Evolutionary conservation across 2,888 invertebrate species (phyloP).

Genomic region (Dione juno): DNA sequence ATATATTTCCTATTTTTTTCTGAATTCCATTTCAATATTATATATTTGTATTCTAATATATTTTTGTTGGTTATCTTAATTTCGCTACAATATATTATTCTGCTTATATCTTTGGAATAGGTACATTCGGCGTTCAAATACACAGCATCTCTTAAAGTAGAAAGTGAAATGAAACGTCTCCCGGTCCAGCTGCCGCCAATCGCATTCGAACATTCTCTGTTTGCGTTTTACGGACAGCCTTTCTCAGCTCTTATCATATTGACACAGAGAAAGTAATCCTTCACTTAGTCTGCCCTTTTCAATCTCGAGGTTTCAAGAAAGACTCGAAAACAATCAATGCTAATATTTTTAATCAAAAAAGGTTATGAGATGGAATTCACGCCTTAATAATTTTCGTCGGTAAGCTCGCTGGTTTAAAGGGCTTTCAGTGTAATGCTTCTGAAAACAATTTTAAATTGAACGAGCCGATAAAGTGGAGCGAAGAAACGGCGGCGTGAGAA

Average conservation of each 20-base stretch:
- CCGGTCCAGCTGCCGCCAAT: conserved; percentile 60
- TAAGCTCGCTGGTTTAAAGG: conserved; percentile 27
- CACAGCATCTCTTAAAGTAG: conserved; percentile 50
- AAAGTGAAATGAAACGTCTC: conserved; percentile 49
- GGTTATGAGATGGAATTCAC: conserved; percentile 29
- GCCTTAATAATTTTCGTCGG: conserved; percentile 26
- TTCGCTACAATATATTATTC: neutral
- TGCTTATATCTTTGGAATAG: too few species aligned
- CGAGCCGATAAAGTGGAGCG: conserved; percentile 37
- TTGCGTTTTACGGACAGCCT: conserved; percentile 68
- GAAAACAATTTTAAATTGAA: conserved; percentile 40
- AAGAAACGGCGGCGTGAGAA: conserved; percentile 36
- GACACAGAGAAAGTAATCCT: conserved; percentile 74
- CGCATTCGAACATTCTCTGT: conserved; percentile 68
- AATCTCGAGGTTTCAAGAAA: conserved; percentile 54
- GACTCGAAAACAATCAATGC: conserved; percentile 42
- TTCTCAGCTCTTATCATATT: conserved; percentile 76
- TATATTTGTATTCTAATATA: neutral
- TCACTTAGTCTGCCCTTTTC: conserved; percentile 66
- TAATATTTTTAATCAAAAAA: conserved; percentile 40
- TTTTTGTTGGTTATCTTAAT: neutral
- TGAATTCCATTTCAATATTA: neutral
- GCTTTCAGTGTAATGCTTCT: conserved; percentile 36
- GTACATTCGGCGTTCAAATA: too few species aligned
- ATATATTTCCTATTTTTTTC: neutral